Percentiles rank a stretch among this genome's conserved stretches.
phyloP scores from a whole-genome alignment of 2,113 vertebrate genomes.

The Sminthopsis crassicaudata region DNA sequence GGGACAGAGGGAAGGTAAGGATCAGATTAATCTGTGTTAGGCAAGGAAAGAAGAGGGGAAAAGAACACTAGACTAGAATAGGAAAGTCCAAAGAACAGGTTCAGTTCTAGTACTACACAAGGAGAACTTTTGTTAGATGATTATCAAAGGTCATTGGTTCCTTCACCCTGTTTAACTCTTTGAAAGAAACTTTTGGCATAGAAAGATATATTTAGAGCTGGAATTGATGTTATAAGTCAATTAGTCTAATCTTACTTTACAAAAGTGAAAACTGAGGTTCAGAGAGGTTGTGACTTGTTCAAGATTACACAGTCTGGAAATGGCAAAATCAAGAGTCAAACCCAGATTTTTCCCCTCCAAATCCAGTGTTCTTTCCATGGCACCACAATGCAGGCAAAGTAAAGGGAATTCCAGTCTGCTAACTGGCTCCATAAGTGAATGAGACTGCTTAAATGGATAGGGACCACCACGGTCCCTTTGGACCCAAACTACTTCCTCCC shows the following conservation, averaged over 20 bases:
- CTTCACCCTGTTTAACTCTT: background rate
- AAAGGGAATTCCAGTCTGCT: background rate
- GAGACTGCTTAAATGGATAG: background rate
- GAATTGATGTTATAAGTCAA: background rate
- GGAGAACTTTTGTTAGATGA: background rate
- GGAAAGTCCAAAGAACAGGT: background rate
- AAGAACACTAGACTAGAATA: background rate
- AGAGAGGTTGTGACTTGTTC: background rate
- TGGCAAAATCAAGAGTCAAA: background rate
- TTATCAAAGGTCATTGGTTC: background rate
- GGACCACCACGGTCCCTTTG: background rate
- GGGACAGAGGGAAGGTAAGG: background rate
- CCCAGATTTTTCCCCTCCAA: background rate
- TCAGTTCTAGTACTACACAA: background rate
- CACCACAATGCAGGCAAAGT: background rate
- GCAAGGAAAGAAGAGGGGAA: background rate
- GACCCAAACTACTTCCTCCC: background rate
- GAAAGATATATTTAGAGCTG: background rate
- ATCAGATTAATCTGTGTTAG: background rate
- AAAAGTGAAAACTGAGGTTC: background rate
- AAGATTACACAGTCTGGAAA: background rate
- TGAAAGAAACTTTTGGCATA: background rate
- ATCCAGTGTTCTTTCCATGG: background rate
- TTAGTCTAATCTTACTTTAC: background rate
- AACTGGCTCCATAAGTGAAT: background rate